Conservation (phyloP, 64 coral and sea anemone species). For the Anthopleura sola region DNA sequence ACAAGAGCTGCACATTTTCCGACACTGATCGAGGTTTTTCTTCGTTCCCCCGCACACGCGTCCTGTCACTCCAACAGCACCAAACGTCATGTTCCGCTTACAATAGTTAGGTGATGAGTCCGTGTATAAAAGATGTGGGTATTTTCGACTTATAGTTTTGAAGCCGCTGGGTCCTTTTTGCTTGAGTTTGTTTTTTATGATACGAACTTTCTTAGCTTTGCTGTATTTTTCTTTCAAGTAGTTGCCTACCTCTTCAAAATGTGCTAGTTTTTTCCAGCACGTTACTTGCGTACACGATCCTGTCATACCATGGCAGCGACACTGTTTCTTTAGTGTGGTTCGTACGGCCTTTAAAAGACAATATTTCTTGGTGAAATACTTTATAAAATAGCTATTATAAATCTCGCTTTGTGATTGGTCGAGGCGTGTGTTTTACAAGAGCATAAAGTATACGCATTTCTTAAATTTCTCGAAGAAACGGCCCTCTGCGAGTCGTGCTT, state of each 20-base stretch:
- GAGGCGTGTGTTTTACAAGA: no score
- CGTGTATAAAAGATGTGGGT: slow-evolving; percentile 40
- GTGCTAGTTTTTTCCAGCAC: slow-evolving; percentile 33
- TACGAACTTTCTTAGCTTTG: slow-evolving; percentile 29
- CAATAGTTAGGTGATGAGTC: slow-evolving; percentile 72
- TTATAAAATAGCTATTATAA: not conserved
- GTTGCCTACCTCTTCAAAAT: slow-evolving; percentile 35
- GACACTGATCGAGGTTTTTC: slow-evolving; percentile 19
- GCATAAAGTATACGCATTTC: no score
- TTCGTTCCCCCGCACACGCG: slow-evolving; percentile 49
- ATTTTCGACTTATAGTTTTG: slow-evolving; percentile 11
- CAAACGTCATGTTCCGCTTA: slow-evolving; percentile 22
- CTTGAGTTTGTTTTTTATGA: slow-evolving; percentile 16
- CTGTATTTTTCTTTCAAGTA: slow-evolving; percentile 51
- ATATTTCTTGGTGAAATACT: not conserved
- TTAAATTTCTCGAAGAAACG: no score
- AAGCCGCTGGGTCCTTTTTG: slow-evolving; percentile 10
- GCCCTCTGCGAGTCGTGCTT: no score
- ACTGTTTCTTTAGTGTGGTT: slow-evolving; percentile 44
- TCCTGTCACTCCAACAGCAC: slow-evolving; percentile 46
- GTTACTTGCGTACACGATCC: slow-evolving; percentile 49
- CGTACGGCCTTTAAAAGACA: slow-evolving; percentile 41
- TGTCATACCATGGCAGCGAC: slow-evolving; percentile 72
- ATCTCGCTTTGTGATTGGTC: not conserved
- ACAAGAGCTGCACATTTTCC: slow-evolving; percentile 49